Evolutionary conservation across 2,888 invertebrate species (phyloP), one percentile per base, ranked within the genome.

Genomic region (Megastigmus dorsalis): DNA sequence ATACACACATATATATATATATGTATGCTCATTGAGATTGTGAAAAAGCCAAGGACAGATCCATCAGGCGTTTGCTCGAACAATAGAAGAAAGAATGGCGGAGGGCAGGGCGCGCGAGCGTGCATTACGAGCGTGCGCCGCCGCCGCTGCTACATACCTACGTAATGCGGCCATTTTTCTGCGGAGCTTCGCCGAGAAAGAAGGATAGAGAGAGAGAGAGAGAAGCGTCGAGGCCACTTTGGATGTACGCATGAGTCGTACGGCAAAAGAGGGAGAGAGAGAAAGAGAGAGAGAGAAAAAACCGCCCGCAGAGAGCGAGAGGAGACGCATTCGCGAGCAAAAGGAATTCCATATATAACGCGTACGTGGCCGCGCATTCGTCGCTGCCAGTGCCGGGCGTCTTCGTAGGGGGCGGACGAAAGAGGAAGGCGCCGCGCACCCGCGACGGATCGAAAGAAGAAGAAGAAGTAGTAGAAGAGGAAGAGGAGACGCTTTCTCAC

Each of bases 301-400:
- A 3, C 20, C 23, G 9, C 57, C 28, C 55, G 36, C 30, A 54
- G 54, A 15, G 10, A 50, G 10, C 1, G 26, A 7, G 26, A 50
- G 15, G 6, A 36, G 55, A 3, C 28, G 55, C n/a, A 4, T 6
- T 41, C n/a, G 43, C 15, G 26, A 55, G 41, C 18, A n/a, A n/a
- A 38, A 74, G 50, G 30, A 68, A 55, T 65, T 33, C 38, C 66
- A 65, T 72, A 59, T 48, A 55, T 26, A 57, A 45, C 55, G 60
- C 76, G 76, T 76, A 63, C 63, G 74, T 74, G 74, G 74, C 28
- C 74, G 70, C 76, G 76, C 71, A 77, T 77, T 77, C 72, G 77
- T 73, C 71, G 74, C n/a, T 28, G 59, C 10, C 70, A 13, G 23
- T 48, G 36, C 3, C 57, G 26, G n/a, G 30, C 59, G 26, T 66